phyloP scores from a whole-genome alignment of 2,113 vertebrate genomes.

The Himantopus leucocephalus region DNA sequence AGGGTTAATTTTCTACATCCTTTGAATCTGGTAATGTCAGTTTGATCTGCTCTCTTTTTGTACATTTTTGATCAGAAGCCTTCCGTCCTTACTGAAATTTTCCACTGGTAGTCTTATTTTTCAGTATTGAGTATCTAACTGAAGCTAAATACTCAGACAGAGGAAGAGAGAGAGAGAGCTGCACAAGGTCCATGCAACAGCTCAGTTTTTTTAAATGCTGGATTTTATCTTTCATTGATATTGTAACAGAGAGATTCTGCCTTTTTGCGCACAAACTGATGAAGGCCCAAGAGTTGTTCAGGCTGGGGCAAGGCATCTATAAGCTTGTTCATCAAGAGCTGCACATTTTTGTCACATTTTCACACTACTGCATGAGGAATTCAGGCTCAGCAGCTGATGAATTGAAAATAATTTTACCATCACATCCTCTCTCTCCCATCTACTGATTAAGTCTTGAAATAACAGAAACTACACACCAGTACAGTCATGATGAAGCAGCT shows the following conservation, averaged over 20 bases:
- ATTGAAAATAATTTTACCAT: not conserved
- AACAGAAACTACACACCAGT: not conserved
- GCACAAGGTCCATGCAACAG: not conserved
- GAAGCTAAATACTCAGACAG: not conserved
- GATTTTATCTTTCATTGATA: not conserved
- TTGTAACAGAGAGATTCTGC: not conserved
- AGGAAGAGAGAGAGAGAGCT: not conserved
- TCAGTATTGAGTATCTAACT: not conserved
- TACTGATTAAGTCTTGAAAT: not conserved
- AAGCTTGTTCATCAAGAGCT: not conserved
- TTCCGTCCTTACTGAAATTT: not conserved
- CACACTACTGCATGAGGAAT: not conserved
- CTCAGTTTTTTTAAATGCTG: not conserved
- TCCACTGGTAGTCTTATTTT: not conserved
- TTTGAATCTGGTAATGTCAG: not conserved
- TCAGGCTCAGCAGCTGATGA: not conserved
- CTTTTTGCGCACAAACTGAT: not conserved
- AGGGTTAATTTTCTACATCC: not conserved
- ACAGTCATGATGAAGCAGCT: not conserved
- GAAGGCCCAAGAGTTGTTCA: not conserved
- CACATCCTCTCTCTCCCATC: not conserved
- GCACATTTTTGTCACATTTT: not conserved
- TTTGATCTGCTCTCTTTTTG: not conserved
- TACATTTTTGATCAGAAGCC: not conserved
- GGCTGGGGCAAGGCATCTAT: not conserved